Conservation (phyloP, 2,888 invertebrate species). For the Physocephala rufipes region DNA sequence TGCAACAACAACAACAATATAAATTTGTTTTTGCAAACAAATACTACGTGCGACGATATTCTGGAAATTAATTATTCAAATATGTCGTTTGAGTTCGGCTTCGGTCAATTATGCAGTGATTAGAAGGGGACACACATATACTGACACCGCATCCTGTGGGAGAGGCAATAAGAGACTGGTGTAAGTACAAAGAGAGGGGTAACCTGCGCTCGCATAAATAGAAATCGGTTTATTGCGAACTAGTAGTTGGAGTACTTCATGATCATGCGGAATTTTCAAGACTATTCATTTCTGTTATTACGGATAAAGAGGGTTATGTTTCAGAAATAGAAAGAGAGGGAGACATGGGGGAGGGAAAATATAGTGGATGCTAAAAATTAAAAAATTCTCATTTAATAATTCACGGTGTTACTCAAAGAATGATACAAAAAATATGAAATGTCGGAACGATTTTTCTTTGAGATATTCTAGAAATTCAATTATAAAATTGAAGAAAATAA, state of each 20-base stretch:
- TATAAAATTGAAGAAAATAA: no score
- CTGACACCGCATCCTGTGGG: neutral
- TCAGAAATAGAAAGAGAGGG: no score
- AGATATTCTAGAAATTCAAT: no score
- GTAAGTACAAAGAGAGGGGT: neutral
- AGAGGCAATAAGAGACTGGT: neutral
- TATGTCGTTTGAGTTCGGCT: constrained; percentile 42
- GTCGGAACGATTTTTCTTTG: no score
- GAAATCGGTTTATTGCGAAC: neutral
- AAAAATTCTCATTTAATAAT: no score
- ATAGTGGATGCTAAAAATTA: no score
- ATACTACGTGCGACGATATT: no score
- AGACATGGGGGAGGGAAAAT: no score
- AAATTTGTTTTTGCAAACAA: neutral
- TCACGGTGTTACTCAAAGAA: no score
- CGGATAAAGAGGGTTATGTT: no score
- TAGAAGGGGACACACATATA: neutral
- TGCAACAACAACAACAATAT: neutral
- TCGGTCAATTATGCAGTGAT: constrained; percentile 41
- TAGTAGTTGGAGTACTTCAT: neutral
- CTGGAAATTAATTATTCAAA: constrained; percentile 56
- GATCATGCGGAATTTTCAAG: neutral
- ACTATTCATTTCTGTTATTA: no score
- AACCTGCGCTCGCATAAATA: neutral
- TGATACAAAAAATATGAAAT: no score